These are phyloP conservation scores for Mamestra brassicae DNA, from an alignment of 2,888 invertebrate species.

Conservation along the genomic window DNA sequence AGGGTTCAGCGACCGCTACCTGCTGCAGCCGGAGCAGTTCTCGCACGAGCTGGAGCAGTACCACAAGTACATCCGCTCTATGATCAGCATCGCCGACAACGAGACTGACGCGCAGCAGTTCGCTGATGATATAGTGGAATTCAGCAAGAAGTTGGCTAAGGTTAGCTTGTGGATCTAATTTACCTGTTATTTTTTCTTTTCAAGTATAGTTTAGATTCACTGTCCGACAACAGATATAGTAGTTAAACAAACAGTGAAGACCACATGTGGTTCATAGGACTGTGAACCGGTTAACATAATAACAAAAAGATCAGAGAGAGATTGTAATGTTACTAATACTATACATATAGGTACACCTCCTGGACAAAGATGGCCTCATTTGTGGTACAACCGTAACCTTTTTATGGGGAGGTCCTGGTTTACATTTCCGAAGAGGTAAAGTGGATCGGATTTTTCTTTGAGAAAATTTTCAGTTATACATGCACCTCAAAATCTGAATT, in stretches of 20 bases:
- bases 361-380: background rate
- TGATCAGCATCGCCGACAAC: slow-evolving; percentile 89
- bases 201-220: too few relatives aligned
- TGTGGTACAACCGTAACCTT: too few relatives aligned
- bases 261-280: too few relatives aligned
- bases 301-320: too few relatives aligned
- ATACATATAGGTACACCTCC: too few relatives aligned
- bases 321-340: too few relatives aligned
- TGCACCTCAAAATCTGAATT: background rate
- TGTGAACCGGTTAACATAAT: too few relatives aligned
- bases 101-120: slow-evolving; percentile 85
- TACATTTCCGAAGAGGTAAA: too few relatives aligned
- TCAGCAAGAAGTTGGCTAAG: slow-evolving; percentile 92
- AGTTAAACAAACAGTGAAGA: too few relatives aligned
- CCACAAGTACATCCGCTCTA: slow-evolving; percentile 91
- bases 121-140: slow-evolving; percentile 91
- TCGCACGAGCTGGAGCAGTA: slow-evolving; percentile 91
- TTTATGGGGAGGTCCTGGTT: too few relatives aligned
- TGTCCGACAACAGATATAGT: too few relatives aligned
- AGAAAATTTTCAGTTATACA: background rate
- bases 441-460: background rate
- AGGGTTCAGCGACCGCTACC: slow-evolving; percentile 92
- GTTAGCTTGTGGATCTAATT: slow-evolving; percentile 73
- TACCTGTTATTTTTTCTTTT: background rate
- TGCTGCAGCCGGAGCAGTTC: slow-evolving; percentile 91